Percentiles rank a stretch among this genome's conserved stretches.
Conservation (phyloP, 2,888 invertebrate genomes). For the Erebia ligea region DNA sequence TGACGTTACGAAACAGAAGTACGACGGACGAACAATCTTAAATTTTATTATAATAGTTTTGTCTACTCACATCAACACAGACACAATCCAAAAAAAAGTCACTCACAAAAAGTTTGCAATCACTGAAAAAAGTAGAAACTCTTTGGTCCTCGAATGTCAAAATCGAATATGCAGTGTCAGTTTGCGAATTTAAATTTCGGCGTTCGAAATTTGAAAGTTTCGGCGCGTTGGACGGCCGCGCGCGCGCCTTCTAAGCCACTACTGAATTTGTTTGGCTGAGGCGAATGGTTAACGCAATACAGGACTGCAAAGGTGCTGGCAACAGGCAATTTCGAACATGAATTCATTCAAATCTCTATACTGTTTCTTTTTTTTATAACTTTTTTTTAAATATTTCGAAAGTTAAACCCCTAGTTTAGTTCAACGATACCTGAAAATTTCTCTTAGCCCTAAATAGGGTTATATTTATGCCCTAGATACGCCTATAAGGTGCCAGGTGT, state of each 20-base stretch:
- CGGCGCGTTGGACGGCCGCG: constrained; percentile 73
- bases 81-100: constrained; percentile 67
- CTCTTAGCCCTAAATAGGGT: background rate
- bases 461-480: background rate
- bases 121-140: constrained; percentile 14
- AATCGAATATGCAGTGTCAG: constrained; percentile 34
- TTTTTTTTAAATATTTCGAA: background rate
- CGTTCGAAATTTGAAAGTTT: constrained; percentile 70
- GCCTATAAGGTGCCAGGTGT: background rate
- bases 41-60: constrained; percentile 50
- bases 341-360: constrained; percentile 26
- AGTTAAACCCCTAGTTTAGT: background rate
- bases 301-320: constrained; percentile 73
- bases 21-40: constrained; percentile 76
- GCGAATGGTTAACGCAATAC: constrained; percentile 62
- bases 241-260: constrained; percentile 74
- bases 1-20: constrained; percentile 47
- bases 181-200: constrained; percentile 49
- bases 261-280: constrained; percentile 78
- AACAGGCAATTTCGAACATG: constrained; percentile 46
- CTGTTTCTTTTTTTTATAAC: constrained; percentile 15
- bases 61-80: constrained; percentile 75
- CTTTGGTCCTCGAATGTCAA: constrained; percentile 45
- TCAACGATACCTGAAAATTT: background rate
- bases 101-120: constrained; percentile 44